Evolutionary conservation across 2,888 invertebrate species (phyloP), one percentile per base, ranked within the genome.

Genomic region (Punctoribates punctum): DNA sequence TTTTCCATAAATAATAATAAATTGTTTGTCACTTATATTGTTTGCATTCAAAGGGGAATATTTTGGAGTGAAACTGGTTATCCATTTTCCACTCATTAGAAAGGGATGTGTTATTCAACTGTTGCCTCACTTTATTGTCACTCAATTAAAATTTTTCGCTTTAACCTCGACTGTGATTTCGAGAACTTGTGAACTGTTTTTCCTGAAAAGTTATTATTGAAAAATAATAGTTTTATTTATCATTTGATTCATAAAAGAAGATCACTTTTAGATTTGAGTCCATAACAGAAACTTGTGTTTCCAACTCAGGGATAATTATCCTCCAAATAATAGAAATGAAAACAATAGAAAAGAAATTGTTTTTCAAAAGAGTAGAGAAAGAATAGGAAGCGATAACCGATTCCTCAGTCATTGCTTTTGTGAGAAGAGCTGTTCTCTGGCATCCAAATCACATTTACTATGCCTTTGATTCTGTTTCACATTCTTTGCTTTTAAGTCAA

Each of bases 401-500:
- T n/a, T 54, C 20, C 1, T 20, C 20, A 54, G 25, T 57, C 34
- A 34, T 5, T 34, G 34, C 34, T 57, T 57, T 23, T 11, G 23
- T 25, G 23, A 25, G 25, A 25, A 57, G 9, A 25, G 34, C 6
- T 34, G 34, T 34, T 34, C 34, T 34, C 34, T 48, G 48, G 13
- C 48, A 13, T 48, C 34, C n/a, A 34, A 65, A 34, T 65, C 62
- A 65, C 62, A 29, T 65, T 65, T n/a, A 65, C 62, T 29, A 3
- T 11, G 9, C 4, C 3, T 23, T 20, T 57, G 17, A 65, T 6
- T 29, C 1, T 1, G 34, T n/a, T 17, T 9, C n/a, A 34, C 11
- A 8, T 57, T 60, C 20, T 27, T 25, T 27, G 0, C 25, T 23
- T 5, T 34, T n/a, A 1, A 23, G 62, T 65, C n/a, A 34, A 65